Evolutionary conservation across 2,888 invertebrate genomes (phyloP).

Genomic region (Cynaeus angustus): DNA sequence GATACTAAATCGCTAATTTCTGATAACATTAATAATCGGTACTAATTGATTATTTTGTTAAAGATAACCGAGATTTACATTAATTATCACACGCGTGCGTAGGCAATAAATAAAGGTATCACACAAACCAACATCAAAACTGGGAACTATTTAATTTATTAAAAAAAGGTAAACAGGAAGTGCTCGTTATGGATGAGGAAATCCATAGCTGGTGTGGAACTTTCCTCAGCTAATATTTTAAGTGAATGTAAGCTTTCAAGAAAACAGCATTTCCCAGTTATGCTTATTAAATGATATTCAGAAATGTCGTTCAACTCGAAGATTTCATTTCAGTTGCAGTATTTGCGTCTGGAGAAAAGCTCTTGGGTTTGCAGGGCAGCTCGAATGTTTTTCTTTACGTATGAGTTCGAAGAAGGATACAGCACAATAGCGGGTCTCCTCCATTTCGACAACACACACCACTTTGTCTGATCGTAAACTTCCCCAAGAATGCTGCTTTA

Average conservation of each 20-base stretch:
- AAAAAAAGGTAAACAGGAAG: too few species aligned
- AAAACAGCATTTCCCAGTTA: background rate
- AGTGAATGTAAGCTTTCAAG: constrained; percentile 6
- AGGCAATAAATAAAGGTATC: too few species aligned
- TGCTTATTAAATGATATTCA: constrained; percentile 24
- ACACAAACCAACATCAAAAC: too few species aligned
- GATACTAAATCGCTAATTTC: background rate
- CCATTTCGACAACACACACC: constrained; percentile 55
- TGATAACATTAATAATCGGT: background rate
- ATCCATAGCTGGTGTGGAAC: background rate
- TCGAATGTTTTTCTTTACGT: constrained; percentile 34
- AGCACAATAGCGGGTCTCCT: constrained; percentile 53
- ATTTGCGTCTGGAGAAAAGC: background rate
- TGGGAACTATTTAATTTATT: too few species aligned
- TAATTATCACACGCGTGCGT: too few species aligned
- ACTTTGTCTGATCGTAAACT: constrained; percentile 58
- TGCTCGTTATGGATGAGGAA: background rate
- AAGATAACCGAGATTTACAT: too few species aligned
- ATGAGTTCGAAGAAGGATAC: constrained; percentile 51
- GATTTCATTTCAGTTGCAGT: constrained; percentile 4
- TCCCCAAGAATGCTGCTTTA: constrained; percentile 48
- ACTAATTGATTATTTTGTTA: background rate
- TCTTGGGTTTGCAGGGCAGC: background rate
- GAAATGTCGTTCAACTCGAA: constrained; percentile 13
- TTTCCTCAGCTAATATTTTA: background rate